phyloP scores from a whole-genome alignment of 2,797 vertebrate species.

The Poecile montanus region DNA sequence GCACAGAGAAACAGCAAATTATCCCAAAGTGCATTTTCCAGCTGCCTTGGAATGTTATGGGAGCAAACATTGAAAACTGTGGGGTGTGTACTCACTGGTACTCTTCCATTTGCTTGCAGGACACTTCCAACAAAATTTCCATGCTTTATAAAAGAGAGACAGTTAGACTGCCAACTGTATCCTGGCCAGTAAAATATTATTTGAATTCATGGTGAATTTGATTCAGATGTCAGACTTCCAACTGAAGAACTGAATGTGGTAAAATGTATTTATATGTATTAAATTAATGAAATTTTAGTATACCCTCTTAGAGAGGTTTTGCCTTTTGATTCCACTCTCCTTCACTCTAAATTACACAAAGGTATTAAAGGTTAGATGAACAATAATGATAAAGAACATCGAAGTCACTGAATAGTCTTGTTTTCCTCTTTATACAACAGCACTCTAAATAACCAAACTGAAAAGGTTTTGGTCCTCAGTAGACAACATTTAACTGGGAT shows the following conservation, averaged over 20 bases:
- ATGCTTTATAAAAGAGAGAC: background rate
- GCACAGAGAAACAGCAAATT: background rate
- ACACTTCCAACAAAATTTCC: background rate
- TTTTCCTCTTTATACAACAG: background rate
- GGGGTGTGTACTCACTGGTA: background rate
- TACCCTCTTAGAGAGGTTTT: background rate
- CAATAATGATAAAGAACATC: background rate
- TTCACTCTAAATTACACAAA: background rate
- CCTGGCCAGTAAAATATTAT: background rate
- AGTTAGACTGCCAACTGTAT: background rate
- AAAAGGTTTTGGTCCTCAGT: background rate
- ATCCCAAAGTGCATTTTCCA: background rate
- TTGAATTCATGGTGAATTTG: background rate
- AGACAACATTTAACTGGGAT: background rate
- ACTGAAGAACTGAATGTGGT: background rate
- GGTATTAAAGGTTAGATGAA: background rate
- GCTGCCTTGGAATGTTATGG: background rate
- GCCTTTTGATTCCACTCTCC: background rate
- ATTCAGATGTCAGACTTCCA: background rate
- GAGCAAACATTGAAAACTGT: background rate
- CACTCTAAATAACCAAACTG: background rate
- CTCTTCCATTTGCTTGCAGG: background rate
- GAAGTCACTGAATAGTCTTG: background rate
- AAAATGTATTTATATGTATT: background rate
- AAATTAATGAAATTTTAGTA: background rate